Conservation (phyloP, 2,888 invertebrate species). For the Automeris io region DNA sequence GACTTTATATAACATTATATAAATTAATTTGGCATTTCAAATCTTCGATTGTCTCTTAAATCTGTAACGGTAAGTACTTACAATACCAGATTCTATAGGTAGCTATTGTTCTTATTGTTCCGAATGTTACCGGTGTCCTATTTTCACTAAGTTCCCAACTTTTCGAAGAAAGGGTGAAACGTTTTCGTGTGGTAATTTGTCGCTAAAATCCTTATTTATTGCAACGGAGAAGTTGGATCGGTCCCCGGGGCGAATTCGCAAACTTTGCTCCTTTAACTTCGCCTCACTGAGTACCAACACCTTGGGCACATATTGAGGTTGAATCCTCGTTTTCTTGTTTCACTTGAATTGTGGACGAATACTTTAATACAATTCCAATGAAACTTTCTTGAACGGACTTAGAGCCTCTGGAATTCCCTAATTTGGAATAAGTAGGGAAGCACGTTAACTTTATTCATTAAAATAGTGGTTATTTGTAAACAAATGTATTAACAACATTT, state of each 20-base stretch:
- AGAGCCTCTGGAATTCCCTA: not conserved
- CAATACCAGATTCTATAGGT: constrained; percentile 23
- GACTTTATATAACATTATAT: not conserved
- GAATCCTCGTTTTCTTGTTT: constrained; percentile 66
- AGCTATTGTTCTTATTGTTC: constrained; percentile 31
- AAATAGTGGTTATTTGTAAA: no score
- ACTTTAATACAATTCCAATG: constrained; percentile 50
- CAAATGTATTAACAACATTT: no score
- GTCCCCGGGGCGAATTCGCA: constrained; percentile 65
- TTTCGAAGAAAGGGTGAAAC: constrained; percentile 59
- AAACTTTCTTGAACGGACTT: constrained; percentile 8
- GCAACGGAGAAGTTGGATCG: constrained; percentile 70
- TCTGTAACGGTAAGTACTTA: constrained; percentile 2
- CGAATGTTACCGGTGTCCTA: constrained; percentile 33
- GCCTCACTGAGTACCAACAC: constrained; percentile 68
- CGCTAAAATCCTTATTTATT: constrained; percentile 76
- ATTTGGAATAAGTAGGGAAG: constrained; percentile 2
- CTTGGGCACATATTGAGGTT: constrained; percentile 72
- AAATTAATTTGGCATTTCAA: not conserved
- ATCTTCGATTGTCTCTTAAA: not conserved
- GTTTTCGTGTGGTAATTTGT: constrained; percentile 73
- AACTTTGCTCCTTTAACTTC: constrained; percentile 71
- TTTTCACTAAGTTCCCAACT: constrained; percentile 58
- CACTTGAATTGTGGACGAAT: constrained; percentile 57
- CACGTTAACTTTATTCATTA: constrained; percentile 3